These are phyloP conservation scores for Oxytorus armatus DNA, from an alignment of 2,888 invertebrate species.

Conservation along the genomic window DNA sequence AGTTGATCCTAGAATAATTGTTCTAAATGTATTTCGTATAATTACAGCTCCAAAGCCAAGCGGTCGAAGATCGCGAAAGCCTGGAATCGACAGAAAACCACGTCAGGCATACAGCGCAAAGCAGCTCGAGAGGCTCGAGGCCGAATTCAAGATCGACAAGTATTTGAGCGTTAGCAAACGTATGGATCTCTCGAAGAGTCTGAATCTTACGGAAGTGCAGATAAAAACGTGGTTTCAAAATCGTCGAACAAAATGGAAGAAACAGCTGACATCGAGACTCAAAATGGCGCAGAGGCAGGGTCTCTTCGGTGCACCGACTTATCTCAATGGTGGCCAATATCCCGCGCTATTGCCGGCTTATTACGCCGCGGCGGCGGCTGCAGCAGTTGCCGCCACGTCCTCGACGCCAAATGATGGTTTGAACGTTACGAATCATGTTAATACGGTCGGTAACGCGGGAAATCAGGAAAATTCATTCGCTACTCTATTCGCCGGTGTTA, in stretches of 20 bases:
- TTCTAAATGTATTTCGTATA: not conserved
- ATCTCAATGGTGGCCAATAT: conserved; percentile 88
- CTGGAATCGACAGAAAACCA: conserved; percentile 96
- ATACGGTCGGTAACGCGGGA: conserved; percentile 12
- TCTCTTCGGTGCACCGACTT: conserved; percentile 88
- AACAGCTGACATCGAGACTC: conserved; percentile 95
- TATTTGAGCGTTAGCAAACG: conserved; percentile 98
- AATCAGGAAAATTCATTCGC: conserved; percentile 46
- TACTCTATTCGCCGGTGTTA: conserved; percentile 30
- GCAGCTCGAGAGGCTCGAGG: conserved; percentile 95
- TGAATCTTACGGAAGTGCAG: conserved; percentile 96
- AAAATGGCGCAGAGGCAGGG: conserved; percentile 96
- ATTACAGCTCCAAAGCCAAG: conserved; percentile 91
- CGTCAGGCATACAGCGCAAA: conserved; percentile 98
- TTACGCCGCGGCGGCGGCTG: conserved; percentile 86
- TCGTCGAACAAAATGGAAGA: conserved; percentile 98
- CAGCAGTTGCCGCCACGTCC: conserved; percentile 54
- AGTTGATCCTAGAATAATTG: too few relatives aligned
- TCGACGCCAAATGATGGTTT: conserved; percentile 10
- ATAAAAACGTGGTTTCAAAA: conserved; percentile 99
- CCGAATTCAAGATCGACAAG: conserved; percentile 98
- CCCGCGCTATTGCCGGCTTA: conserved; percentile 86
- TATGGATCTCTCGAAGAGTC: conserved; percentile 95
- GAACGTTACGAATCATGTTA: not conserved
- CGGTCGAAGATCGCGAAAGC: conserved; percentile 92